Base-by-base conservation (phyloP, 2,113 vertebrate species). In the Argyrosomus japonicus region DNA sequence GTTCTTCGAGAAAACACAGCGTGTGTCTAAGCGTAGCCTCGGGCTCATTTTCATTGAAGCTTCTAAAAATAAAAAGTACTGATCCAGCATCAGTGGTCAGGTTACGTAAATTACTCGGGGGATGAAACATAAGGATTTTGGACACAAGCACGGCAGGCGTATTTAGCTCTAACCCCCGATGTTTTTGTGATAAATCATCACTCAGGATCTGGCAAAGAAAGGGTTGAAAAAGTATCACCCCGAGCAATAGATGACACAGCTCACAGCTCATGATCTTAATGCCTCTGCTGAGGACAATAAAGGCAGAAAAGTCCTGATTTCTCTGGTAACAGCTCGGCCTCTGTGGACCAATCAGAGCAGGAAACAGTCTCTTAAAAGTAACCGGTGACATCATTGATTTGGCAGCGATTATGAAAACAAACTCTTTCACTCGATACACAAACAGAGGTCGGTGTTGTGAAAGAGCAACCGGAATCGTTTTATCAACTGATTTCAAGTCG, bases 11-110 rank as follows among this genome's bases (percentile, higher is more conserved):
- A 82, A 68, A 85, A 68, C 68, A 60, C 74, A 79, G 77, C 6
- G 15, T 60, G 82, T 1, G 9, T 73, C 77, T 48, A 2, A 82
- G 74, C 32, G 11, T n/a, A 68, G 75, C 82, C 43, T 65, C 5
- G 3, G 75, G 68, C 76, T 86, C 79, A 70, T 89, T 93, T 89
- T 88, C 83, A 90, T 48, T 67, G 56, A 81, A 73, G 82, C 63
- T 47, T 84, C 88, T 87, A 88, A 88, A 90, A 88, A 90, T 84
- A 81, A 89, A 87, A 89, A 87, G 53, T 51, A 75, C 71, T 72
- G 69, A 86, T 87, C 72, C 62, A 81, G 75, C 69, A 90, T 85
- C 63, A 69, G 71, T 5, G 64, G 25, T 83, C 70, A 36, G 81
- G 78, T 89, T 90, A 80, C 48, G 2, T 58, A 64, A 80, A 83